These are phyloP conservation scores for Rotaria macrura DNA, from an alignment of 2,888 invertebrate species.

Conservation along the genomic window DNA sequence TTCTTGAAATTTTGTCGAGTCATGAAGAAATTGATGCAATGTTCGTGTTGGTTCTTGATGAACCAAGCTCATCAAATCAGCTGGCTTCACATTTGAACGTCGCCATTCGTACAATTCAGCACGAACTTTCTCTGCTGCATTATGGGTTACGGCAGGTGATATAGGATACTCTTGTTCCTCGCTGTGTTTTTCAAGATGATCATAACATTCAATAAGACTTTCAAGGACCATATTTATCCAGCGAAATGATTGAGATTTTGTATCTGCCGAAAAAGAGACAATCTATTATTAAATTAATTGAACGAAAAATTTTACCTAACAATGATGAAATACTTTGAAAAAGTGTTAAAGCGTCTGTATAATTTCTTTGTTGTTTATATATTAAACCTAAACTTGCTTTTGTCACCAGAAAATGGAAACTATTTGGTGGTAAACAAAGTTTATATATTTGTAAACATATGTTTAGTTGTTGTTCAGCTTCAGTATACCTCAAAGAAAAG, in stretches of 20 bases:
- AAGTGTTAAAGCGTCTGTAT: not conserved
- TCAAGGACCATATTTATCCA: not conserved
- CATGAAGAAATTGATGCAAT: not conserved
- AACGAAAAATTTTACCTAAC: not conserved
- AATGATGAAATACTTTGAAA: not conserved
- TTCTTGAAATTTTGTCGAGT: not conserved
- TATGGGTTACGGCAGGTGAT: not conserved
- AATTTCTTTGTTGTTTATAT: not conserved
- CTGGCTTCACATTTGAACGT: not conserved
- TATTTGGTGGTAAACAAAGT: constrained; percentile 1
- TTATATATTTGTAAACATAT: not conserved
- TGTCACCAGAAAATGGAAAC: not conserved
- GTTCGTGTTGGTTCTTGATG: not conserved
- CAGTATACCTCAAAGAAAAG: not conserved
- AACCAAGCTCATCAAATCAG: not conserved
- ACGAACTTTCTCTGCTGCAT: not conserved
- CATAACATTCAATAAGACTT: not conserved
- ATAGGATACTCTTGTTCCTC: not conserved
- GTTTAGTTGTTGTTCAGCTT: not conserved
- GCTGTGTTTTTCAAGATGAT: not conserved
- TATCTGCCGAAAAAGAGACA: not conserved
- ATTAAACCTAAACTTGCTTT: not conserved
- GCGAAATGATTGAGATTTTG: not conserved
- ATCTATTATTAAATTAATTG: not conserved
- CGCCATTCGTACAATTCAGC: not conserved